Percentiles rank a stretch among this genome's conserved stretches.
phyloP scores from a whole-genome alignment of 2,113 vertebrate species.

The Otus sunia region DNA sequence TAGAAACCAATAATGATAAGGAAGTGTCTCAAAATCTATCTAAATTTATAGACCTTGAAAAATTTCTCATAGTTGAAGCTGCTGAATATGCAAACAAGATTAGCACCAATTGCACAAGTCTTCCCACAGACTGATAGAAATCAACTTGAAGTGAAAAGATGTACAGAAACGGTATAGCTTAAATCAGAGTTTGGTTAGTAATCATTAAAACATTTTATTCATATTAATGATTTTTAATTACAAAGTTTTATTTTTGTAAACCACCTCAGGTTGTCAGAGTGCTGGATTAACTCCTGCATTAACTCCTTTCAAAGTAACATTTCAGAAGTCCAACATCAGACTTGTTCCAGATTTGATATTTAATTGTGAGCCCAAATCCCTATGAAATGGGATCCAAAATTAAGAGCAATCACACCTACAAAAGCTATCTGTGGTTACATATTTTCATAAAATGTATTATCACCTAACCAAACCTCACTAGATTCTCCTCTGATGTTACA shows the following conservation, averaged over 20 bases:
- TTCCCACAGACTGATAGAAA: neutral
- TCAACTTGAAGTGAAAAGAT: neutral
- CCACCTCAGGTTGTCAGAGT: neutral
- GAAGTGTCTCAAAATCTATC: neutral
- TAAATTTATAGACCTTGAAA: neutral
- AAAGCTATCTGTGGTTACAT: neutral
- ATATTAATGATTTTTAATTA: neutral
- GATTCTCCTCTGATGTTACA: neutral
- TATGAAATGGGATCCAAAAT: neutral
- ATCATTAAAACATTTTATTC: neutral
- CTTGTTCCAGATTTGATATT: neutral
- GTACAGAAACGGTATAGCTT: neutral
- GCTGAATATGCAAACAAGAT: neutral
- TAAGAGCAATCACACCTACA: neutral
- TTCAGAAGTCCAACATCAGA: neutral
- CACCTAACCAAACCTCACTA: neutral
- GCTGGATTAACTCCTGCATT: neutral
- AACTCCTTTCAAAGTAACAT: neutral
- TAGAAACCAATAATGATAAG: neutral
- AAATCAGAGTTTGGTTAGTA: neutral
- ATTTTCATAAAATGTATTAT: neutral
- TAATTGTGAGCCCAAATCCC: neutral
- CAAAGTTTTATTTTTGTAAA: neutral
- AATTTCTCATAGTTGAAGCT: neutral
- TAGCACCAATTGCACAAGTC: accelerated